phyloP scores from a whole-genome alignment of 2,797 vertebrate species.

The Cetoscarus ocellatus region DNA sequence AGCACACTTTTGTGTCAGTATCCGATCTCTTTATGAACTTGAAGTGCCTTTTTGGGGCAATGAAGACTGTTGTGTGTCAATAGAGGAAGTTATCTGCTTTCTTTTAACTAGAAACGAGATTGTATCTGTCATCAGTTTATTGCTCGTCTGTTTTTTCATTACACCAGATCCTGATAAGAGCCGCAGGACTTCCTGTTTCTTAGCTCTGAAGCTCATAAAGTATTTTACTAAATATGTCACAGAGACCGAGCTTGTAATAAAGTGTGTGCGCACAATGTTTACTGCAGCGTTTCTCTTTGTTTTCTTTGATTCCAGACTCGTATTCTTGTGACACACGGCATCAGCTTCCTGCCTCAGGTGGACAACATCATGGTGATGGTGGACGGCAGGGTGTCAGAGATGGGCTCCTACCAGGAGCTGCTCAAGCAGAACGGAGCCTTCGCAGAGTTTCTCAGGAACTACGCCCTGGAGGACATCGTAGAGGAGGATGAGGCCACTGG shows the following conservation, averaged over 20 bases:
- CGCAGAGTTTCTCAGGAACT: constrained; percentile 94
- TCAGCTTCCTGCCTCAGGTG: constrained; percentile 95
- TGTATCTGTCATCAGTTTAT: constrained; percentile 21
- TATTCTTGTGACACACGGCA: constrained; percentile 93
- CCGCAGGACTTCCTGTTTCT: neutral
- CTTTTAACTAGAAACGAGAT: constrained; percentile 18
- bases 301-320: constrained; percentile 85
- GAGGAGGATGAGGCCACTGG: constrained; percentile 87
- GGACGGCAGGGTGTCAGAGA: constrained; percentile 92
- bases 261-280: neutral
- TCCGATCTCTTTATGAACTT: too few species aligned
- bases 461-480: constrained; percentile 84
- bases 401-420: constrained; percentile 93
- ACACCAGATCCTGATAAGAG: constrained; percentile 11
- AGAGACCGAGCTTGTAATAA: neutral
- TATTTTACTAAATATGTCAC: neutral
- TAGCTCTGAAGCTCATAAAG: neutral
- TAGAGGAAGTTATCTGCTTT: constrained; percentile 3
- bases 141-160: constrained; percentile 17
- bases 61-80: neutral
- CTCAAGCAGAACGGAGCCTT: constrained; percentile 90
- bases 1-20: too few species aligned
- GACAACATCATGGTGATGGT: constrained; percentile 93
- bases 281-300: neutral
- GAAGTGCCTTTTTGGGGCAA: too few species aligned